A percentile compares a stretch with the other conserved stretches of the same genome.
These are phyloP conservation scores for Bufo bufo DNA, from an alignment of 2,113 vertebrate genomes.

Conservation along the genomic window DNA sequence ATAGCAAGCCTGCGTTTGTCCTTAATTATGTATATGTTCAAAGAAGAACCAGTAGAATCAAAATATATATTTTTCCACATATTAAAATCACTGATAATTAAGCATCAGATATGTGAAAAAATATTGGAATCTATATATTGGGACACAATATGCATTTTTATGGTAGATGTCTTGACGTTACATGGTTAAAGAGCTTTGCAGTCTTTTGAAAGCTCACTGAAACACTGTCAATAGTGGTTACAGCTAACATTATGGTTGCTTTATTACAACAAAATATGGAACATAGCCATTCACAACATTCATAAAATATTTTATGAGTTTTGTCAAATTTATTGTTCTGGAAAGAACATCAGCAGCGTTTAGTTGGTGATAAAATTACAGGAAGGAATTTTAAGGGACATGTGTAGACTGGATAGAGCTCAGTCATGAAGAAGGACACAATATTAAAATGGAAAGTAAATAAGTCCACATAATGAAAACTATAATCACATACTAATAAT, in stretches of 20 bases:
- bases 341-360: constrained; percentile 46
- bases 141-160: no score
- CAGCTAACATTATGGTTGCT: constrained; percentile 31
- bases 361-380: constrained; percentile 28
- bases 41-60: no score
- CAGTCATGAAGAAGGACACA: background rate
- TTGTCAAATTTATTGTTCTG: constrained; percentile 52
- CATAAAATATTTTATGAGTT: constrained; percentile 52
- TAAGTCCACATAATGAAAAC: background rate
- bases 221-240: constrained; percentile 42
- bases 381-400: constrained; percentile 8
- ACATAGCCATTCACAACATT: constrained; percentile 49
- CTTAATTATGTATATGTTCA: no score
- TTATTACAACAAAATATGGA: constrained; percentile 55
- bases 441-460: background rate
- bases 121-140: no score
- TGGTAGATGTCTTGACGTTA: background rate
- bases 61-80: no score
- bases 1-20: no score
- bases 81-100: no score
- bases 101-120: no score
- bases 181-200: constrained; percentile 8
- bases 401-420: background rate
- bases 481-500: background rate
- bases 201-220: background rate